Conservation (phyloP, 2,113 vertebrate species). For the Vidua macroura region DNA sequence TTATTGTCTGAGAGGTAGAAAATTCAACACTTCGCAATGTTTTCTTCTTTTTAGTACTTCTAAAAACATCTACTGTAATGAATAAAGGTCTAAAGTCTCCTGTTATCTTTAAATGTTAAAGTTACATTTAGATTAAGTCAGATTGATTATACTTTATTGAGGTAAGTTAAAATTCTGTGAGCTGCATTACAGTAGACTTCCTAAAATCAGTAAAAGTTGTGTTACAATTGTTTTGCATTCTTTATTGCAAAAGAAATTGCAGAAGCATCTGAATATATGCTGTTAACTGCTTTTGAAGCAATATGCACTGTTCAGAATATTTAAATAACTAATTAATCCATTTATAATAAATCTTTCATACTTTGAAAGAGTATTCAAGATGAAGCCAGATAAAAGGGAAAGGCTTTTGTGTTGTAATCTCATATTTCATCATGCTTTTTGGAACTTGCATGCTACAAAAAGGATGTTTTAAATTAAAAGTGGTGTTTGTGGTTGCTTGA, state of each 20-base stretch:
- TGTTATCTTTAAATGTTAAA: neutral
- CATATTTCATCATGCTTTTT: neutral
- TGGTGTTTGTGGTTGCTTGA: neutral
- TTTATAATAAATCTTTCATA: neutral
- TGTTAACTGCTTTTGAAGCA: neutral
- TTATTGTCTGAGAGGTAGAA: neutral
- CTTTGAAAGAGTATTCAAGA: neutral
- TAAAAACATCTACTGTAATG: neutral
- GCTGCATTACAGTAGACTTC: neutral
- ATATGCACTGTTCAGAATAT: neutral
- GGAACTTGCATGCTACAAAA: neutral
- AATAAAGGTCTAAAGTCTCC: neutral
- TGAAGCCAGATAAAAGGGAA: neutral
- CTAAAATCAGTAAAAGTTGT: neutral
- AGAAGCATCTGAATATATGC: neutral
- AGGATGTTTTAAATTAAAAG: neutral
- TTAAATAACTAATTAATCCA: neutral
- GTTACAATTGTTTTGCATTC: neutral
- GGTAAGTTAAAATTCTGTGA: neutral
- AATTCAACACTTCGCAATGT: neutral
- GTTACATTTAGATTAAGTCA: neutral
- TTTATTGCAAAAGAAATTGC: neutral
- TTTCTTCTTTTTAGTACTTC: neutral
- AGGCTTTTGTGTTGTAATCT: conserved; percentile 1
- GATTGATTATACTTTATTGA: neutral